phyloP scores from a whole-genome alignment of 2,888 invertebrate genomes.

The Cryptocephalus moraei region DNA sequence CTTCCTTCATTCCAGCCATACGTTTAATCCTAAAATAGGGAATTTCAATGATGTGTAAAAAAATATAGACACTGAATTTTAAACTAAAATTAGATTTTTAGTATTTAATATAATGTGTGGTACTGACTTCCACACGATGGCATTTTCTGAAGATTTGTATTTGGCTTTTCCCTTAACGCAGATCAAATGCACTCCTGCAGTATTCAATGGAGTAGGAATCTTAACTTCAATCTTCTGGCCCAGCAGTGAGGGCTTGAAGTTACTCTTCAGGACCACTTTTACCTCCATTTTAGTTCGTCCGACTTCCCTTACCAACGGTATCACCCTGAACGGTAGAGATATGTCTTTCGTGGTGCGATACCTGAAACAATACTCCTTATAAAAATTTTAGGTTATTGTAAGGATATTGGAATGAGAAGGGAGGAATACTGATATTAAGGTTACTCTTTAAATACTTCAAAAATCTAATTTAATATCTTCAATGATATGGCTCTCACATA shows the following conservation, averaged over 20 bases:
- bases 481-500: no score
- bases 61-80: no score
- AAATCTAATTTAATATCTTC: no score
- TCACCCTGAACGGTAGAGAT: conserved; percentile 97
- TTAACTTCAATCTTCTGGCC: conserved; percentile 99
- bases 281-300: conserved; percentile 99
- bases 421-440: no score
- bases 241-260: conserved; percentile 94
- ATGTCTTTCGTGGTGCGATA: conserved; percentile 99
- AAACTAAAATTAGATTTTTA: conserved; percentile 1
- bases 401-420: no score
- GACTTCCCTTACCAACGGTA: conserved; percentile 94
- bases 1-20: conserved; percentile 98
- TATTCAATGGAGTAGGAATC: conserved; percentile 97
- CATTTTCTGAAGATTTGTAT: conserved; percentile 99
- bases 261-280: conserved; percentile 97
- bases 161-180: conserved; percentile 99
- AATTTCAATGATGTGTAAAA: no score
- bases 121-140: conserved; percentile 88
- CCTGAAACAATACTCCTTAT: conserved; percentile 30
- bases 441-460: no score
- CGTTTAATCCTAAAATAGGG: conserved; percentile 60
- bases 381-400: no score
- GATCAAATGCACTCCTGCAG: conserved; percentile 96
- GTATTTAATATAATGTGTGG: background rate